Evolutionary conservation across 1,140 invertebrate species (phyloP).

Genomic region (Drosophila bocqueti): DNA sequence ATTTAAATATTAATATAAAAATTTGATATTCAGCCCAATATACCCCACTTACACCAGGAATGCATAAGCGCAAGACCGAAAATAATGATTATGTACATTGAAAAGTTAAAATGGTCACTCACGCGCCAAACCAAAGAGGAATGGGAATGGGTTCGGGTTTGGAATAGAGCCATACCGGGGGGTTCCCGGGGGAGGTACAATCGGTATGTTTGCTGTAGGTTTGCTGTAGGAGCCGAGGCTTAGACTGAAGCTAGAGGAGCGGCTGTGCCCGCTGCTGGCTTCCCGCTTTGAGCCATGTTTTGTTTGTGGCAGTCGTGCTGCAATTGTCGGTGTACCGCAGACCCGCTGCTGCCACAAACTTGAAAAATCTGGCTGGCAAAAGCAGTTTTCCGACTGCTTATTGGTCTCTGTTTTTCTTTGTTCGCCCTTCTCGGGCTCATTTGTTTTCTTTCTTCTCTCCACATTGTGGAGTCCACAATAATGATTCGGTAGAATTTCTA

Average conservation of each 20-base stretch:
- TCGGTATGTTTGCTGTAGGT: constrained; percentile 44
- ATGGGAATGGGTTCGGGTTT: constrained; percentile 1
- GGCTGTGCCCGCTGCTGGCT: constrained; percentile 60
- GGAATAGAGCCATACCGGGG: constrained; percentile 4
- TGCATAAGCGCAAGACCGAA: constrained; percentile 46
- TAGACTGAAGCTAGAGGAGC: constrained; percentile 55
- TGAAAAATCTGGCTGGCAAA: constrained; percentile 68
- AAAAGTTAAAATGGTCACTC: constrained; percentile 73
- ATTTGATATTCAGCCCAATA: neutral
- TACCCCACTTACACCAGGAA: neutral
- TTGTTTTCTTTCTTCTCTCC: constrained; percentile 54
- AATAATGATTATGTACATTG: constrained; percentile 77
- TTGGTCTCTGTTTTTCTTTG: constrained; percentile 46
- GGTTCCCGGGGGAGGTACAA: constrained; percentile 27
- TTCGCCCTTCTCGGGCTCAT: constrained; percentile 47
- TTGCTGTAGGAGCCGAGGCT: constrained; percentile 5
- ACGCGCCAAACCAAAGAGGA: constrained; percentile 53
- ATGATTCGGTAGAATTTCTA: constrained; percentile 68
- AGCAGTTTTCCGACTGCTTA: constrained; percentile 59
- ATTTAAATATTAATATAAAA: neutral
- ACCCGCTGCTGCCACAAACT: constrained; percentile 56
- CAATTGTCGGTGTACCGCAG: constrained; percentile 58
- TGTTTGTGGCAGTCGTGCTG: constrained; percentile 56
- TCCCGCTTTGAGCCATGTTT: constrained; percentile 60
- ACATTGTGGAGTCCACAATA: constrained; percentile 11